Evolutionary conservation across 2,797 vertebrate genomes (phyloP).

Genomic region (Triplophysa yarkandensis): DNA sequence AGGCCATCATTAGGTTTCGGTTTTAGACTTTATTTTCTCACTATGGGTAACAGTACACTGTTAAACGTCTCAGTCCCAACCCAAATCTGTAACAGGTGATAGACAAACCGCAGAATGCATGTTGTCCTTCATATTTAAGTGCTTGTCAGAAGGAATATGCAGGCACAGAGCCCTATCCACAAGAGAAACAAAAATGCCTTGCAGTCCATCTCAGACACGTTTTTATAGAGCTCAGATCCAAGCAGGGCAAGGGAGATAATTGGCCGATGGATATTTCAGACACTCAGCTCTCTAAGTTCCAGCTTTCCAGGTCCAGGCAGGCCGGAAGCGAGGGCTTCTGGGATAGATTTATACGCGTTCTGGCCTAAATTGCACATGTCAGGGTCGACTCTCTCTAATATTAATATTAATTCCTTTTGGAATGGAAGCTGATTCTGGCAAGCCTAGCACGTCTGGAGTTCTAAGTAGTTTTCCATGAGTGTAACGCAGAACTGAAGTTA

Average conservation of each 20-base stretch:
- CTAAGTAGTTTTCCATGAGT: slow-evolving; percentile 76
- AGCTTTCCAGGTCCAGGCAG: slow-evolving; percentile 63
- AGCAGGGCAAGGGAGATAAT: slow-evolving; percentile 57
- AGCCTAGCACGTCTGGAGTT: slow-evolving; percentile 66
- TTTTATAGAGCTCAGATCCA: slow-evolving; percentile 54
- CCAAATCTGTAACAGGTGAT: slow-evolving; percentile 56
- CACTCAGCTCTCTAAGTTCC: slow-evolving; percentile 50
- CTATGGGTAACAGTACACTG: slow-evolving; percentile 47
- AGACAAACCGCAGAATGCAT: slow-evolving; percentile 53
- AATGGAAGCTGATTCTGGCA: slow-evolving; percentile 71
- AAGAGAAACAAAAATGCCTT: slow-evolving; percentile 46
- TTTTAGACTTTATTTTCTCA: slow-evolving; percentile 38
- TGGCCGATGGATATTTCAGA: slow-evolving; percentile 68
- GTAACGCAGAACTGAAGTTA: slow-evolving; percentile 68
- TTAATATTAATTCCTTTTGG: slow-evolving; percentile 76
- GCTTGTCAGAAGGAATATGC: slow-evolving; percentile 47
- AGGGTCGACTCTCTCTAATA: slow-evolving; percentile 72
- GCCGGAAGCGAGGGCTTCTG: slow-evolving; percentile 71
- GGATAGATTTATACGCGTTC: slow-evolving; percentile 74
- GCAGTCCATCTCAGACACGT: slow-evolving; percentile 47
- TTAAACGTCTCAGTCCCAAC: slow-evolving; percentile 44
- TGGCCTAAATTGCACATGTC: slow-evolving; percentile 75
- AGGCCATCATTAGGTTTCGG: slow-evolving; percentile 20
- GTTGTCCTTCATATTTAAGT: slow-evolving; percentile 58
- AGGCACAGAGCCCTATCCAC: slow-evolving; percentile 45